These are phyloP conservation scores for Sarcophilus harrisii DNA, from an alignment of 2,797 vertebrate species.

Conservation along the genomic window DNA sequence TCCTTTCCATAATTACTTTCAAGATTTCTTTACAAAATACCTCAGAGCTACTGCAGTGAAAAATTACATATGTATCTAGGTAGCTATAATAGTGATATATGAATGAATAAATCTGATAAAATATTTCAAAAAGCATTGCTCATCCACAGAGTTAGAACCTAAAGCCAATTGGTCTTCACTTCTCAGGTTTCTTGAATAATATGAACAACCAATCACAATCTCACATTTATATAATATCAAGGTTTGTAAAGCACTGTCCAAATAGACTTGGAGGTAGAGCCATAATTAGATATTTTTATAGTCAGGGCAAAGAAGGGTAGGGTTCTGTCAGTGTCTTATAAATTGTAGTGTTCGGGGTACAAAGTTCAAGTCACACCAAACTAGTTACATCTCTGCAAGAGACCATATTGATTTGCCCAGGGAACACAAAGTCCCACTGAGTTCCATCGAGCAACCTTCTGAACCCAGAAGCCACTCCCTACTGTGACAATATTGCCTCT, in stretches of 20 bases:
- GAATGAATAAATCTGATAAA: slow-evolving; percentile 39
- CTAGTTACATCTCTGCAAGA: neutral
- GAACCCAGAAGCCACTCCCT: neutral
- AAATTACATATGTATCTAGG: neutral
- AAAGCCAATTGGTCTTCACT: neutral
- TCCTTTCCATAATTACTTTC: slow-evolving; percentile 26
- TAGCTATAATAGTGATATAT: slow-evolving; percentile 22
- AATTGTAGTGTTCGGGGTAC: neutral
- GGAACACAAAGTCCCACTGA: neutral
- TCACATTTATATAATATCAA: neutral
- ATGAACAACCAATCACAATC: neutral
- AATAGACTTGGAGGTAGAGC: neutral
- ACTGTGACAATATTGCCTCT: neutral
- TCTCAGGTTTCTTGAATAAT: neutral
- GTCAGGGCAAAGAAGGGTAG: neutral
- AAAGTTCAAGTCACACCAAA: neutral
- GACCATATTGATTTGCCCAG: neutral
- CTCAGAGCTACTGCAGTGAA: slow-evolving; percentile 26
- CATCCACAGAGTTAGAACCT: neutral
- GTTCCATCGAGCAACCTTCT: neutral
- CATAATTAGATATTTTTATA: neutral
- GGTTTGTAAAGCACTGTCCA: neutral
- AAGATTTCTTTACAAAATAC: slow-evolving; percentile 30
- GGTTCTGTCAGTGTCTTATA: neutral
- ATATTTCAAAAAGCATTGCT: neutral